Conservation (phyloP, 37 sponge, comb jelly and placozoan genomes). For the Cliona cf. orientalis region DNA sequence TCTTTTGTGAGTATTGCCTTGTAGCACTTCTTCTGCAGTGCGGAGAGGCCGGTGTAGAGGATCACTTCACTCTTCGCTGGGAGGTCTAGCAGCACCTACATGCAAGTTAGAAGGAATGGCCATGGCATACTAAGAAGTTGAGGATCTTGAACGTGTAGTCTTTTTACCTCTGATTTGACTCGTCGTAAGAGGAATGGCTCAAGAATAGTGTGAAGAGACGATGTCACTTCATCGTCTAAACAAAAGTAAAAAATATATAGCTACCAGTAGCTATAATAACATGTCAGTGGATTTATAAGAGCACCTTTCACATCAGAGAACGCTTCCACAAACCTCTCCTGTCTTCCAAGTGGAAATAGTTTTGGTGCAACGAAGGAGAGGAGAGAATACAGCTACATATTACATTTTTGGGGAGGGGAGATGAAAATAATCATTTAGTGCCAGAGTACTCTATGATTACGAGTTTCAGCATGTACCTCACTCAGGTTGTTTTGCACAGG, state of each 20-base stretch:
- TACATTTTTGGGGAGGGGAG: background rate
- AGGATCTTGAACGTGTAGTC: background rate
- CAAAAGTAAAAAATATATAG: background rate
- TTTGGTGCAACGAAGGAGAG: constrained; percentile 57
- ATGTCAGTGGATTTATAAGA: background rate
- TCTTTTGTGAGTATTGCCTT: constrained; percentile 82
- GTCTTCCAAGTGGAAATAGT: constrained; percentile 37
- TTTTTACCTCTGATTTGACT: constrained; percentile 62
- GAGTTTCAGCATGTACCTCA: constrained; percentile 57
- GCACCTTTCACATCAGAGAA: constrained; percentile 46
- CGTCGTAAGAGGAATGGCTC: constrained; percentile 75
- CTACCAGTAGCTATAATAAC: background rate
- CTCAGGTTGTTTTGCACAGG: constrained; percentile 85
- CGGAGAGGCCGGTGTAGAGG: constrained; percentile 75
- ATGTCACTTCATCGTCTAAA: constrained; percentile 46
- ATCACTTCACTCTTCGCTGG: constrained; percentile 73
- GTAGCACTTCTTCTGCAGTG: constrained; percentile 85
- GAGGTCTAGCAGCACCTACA: constrained; percentile 67
- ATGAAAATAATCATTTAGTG: background rate
- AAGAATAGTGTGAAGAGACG: constrained; percentile 54
- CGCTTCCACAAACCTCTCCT: constrained; percentile 31
- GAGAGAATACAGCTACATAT: constrained; percentile 76
- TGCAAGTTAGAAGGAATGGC: background rate
- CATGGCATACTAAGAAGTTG: background rate
- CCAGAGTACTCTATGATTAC: background rate